phyloP scores from a whole-genome alignment of 2,113 vertebrate species.

The Hippocampus abdominalis region DNA sequence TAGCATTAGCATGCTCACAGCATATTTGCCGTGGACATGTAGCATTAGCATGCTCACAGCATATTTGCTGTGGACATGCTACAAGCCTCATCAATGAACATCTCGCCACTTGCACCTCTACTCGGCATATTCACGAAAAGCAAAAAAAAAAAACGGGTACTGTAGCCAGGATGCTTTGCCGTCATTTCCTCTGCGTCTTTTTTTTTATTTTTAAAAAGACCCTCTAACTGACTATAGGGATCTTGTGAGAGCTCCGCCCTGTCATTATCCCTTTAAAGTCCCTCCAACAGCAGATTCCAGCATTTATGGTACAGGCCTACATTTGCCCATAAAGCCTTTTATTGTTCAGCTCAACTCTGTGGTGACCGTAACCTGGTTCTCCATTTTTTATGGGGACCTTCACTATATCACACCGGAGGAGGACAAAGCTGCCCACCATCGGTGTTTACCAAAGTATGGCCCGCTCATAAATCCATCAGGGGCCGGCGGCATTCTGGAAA shows the following conservation, averaged over 20 bases:
- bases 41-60: background rate
- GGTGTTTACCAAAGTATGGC: slow-evolving; percentile 71
- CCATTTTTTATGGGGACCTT: slow-evolving; percentile 71
- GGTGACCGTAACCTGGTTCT: slow-evolving; percentile 69
- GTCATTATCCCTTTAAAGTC: slow-evolving; percentile 71
- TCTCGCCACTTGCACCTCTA: slow-evolving; percentile 39
- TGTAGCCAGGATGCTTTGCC: slow-evolving; percentile 33
- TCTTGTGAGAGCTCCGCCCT: slow-evolving; percentile 49
- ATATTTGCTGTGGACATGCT: too few relatives aligned
- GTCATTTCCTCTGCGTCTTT: slow-evolving; percentile 17
- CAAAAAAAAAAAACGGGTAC: slow-evolving; percentile 16
- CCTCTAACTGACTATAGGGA: slow-evolving; percentile 45
- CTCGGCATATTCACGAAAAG: slow-evolving; percentile 2
- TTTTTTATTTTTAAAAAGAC: slow-evolving; percentile 16
- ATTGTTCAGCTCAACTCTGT: slow-evolving; percentile 64
- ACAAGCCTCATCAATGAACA: slow-evolving; percentile 55
- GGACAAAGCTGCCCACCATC: slow-evolving; percentile 66
- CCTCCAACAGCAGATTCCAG: slow-evolving; percentile 66
- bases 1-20: background rate
- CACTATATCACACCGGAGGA: slow-evolving; percentile 60
- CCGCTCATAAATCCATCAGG: slow-evolving; percentile 67
- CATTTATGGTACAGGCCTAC: slow-evolving; percentile 73
- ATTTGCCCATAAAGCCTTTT: slow-evolving; percentile 73
- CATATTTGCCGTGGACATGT: too few relatives aligned
- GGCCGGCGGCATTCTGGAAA: slow-evolving; percentile 67